Evolutionary conservation across 2,113 vertebrate genomes (phyloP), one percentile per base, ranked within the genome.

Genomic region (Labeo rohita): DNA sequence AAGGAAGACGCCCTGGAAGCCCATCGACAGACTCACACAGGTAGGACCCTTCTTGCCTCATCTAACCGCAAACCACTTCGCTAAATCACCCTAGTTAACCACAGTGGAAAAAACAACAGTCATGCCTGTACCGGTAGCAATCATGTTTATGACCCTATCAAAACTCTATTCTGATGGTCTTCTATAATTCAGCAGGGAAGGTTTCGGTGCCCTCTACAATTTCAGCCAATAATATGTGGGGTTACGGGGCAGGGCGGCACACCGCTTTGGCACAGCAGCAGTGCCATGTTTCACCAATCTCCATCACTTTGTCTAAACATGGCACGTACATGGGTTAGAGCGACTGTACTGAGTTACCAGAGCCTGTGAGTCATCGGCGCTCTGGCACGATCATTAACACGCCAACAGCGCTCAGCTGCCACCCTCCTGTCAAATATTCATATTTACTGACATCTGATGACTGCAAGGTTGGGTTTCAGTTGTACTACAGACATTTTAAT

Each of bases 21-120:
- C 2, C 98, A 99, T 94, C 95, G 97, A 89, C 96, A 97, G 93
- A 98, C 97, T 12, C 98, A 99, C 91, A 98, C 97, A 3, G 98
- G 98, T 99, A 91, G 82, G 91, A 89, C 34, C 11, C 75, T 18
- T 23, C 59, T 61, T 23, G 36, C 50, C 54, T 52, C 36, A 43
- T 21, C 50, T 56, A 18, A 84, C 16, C 52, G 12, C 49, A 36
- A 84, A 8, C 34, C 68, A 83, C 34, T 54, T 72, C 47, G 2
- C 16, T 70, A 83, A 49, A 81, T 16, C 28, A 63, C 43, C 13
- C 28, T 82, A 36, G 47, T 54, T 12, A 21, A 13, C 47, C 45
- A 16, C 23, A 34, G 52, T 54, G 45, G 45, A 63, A 63, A 80
- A 68, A 82, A 28, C 63, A 49, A n/a, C 61, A 50, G 39, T 66